Evolutionary conservation across 2,113 vertebrate genomes (phyloP), one percentile per base, ranked within the genome.

Genomic region (Pygoscelis adeliae): DNA sequence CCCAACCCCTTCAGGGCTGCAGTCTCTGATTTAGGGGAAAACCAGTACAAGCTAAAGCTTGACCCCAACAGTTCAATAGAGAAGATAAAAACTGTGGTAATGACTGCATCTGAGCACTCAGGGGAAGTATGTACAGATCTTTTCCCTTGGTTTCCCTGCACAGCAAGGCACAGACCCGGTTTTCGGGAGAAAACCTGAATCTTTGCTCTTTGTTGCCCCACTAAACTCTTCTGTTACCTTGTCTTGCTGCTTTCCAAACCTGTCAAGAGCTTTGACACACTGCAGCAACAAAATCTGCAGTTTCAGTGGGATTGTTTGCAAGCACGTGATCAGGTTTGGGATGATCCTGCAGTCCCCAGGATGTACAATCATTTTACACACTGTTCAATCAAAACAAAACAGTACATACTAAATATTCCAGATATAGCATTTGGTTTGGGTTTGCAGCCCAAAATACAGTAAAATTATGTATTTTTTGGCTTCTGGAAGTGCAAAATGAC

Each of bases 81-180:
- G 17, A 53, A 80, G 27, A 32, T 10, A 80, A 67, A 76, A 87
- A 47, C 30, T 53, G 3, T 2, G 17, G 44, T 25, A 79, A 38
- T 1, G 13, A 71, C 32, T 63, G 12, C 27, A 72, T 9, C 23
- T 53, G 27, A 53, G 18, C 0, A 0, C 47, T 80, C 2, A 1
- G 10, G 40, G 15, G 47, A 83, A n/a, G 5, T 7, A 44, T 6
- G 6, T 16, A 6, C 53, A 25, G 10, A 67, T 10, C 13, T 58
- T 67, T 78, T n/a, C 8, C 50, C 16, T 50, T 83, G 5, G 32
- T n/a, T 89, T 67, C 42, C 3, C 3, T 69, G 27, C 30, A 32
- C 6, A 42, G 8, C 11, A 59, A 77, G 6, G 47, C 34, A 72
- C 23, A 80, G n/a, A 40, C 8, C 0, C 11, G 17, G 5, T 69